These are phyloP conservation scores for Caenorhabditis remanei DNA, from an alignment of 1,140 invertebrate genomes.

Conservation along the genomic window DNA sequence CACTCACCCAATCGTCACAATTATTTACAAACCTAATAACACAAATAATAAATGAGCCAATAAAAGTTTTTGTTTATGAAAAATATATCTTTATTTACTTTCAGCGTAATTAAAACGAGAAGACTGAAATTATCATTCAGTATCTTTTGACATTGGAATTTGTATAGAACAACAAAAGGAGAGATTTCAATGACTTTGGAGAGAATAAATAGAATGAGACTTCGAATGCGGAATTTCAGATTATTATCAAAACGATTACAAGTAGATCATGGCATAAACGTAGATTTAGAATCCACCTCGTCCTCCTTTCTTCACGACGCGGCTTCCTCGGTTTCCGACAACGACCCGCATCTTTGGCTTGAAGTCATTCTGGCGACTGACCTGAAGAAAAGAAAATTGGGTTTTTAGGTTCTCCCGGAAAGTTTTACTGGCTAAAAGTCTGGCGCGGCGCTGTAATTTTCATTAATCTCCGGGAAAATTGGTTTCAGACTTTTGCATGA, in stretches of 20 bases:
- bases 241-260: slow-evolving; percentile 42
- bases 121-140: not conserved
- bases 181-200: not conserved
- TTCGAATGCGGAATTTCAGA: not conserved
- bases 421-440: not conserved
- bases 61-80: not conserved
- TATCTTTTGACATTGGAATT: not conserved
- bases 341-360: slow-evolving; percentile 41
- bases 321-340: not conserved
- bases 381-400: slow-evolving; percentile 10
- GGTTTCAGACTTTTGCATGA: not conserved
- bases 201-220: not conserved
- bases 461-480: not conserved
- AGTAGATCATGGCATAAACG: not conserved
- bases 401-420: not conserved
- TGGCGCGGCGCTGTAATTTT: not conserved
- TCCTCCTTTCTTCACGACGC: slow-evolving; percentile 18
- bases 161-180: not conserved
- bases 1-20: not conserved
- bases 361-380: not conserved
- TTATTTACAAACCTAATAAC: not conserved
- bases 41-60: not conserved
- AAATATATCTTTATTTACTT: not conserved
- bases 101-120: not conserved
- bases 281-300: slow-evolving; percentile 7